phyloP scores from a whole-genome alignment of 2,113 vertebrate species.

The Poeciliopsis retropinna region DNA sequence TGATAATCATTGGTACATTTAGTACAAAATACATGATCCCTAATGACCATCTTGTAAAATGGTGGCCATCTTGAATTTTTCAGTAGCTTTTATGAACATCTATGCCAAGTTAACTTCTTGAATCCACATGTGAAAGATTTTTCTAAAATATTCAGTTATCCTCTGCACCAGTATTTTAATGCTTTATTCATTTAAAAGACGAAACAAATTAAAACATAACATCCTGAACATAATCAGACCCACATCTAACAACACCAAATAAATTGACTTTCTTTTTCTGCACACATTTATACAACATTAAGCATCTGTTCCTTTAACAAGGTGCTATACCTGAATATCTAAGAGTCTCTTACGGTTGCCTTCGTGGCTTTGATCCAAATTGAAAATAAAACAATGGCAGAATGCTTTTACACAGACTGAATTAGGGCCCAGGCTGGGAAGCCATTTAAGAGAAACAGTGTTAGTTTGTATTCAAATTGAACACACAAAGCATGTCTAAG shows the following conservation, averaged over 20 bases:
- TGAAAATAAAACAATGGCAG: slow-evolving; percentile 52
- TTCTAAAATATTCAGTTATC: too few relatives aligned
- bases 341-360: slow-evolving; percentile 26
- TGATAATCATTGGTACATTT: too few relatives aligned
- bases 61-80: too few relatives aligned
- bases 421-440: slow-evolving; percentile 49
- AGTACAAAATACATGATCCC: too few relatives aligned
- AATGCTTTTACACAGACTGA: slow-evolving; percentile 71
- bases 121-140: too few relatives aligned
- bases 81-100: too few relatives aligned
- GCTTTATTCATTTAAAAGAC: not conserved
- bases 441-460: slow-evolving; percentile 64
- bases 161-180: too few relatives aligned
- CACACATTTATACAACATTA: not conserved
- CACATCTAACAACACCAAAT: not conserved
- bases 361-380: slow-evolving; percentile 63
- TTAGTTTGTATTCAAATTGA: slow-evolving; percentile 73
- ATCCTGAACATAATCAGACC: not conserved
- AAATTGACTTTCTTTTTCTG: not conserved
- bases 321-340: slow-evolving; percentile 29
- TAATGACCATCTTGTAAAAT: too few relatives aligned
- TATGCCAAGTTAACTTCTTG: too few relatives aligned
- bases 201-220: not conserved
- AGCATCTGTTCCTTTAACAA: slow-evolving; percentile 26
- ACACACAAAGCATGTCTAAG: slow-evolving; percentile 71